Percentiles rank a stretch among this genome's conserved stretches.
Evolutionary conservation across 2,113 vertebrate species (phyloP).

Genomic region (Gnathonemus longibarbis): DNA sequence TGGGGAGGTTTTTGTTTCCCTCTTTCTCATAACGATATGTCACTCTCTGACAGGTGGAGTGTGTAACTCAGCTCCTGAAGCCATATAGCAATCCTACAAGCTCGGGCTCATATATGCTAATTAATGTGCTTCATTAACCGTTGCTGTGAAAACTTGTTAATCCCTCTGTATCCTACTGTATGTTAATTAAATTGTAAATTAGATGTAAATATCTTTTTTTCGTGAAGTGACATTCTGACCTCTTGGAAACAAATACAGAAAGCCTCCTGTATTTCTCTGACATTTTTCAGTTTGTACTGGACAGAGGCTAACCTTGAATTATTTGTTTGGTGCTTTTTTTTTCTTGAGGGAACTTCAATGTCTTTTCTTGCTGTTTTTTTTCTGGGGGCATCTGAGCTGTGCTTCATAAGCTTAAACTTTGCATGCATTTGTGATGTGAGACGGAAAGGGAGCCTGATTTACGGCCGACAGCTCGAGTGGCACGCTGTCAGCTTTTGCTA

Average conservation of each 20-base stretch:
- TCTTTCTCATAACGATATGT: not conserved
- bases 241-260: not conserved
- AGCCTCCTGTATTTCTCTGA: not conserved
- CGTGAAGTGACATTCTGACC: not conserved
- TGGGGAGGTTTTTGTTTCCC: not conserved
- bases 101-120: not conserved
- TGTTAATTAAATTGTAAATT: slow-evolving; percentile 10
- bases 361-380: not conserved
- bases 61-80: not conserved
- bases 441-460: slow-evolving; percentile 43
- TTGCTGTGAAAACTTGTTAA: not conserved
- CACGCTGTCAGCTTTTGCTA: slow-evolving; percentile 69
- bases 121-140: not conserved
- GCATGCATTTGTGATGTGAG: slow-evolving; percentile 69
- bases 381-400: not conserved
- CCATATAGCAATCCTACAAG: not conserved
- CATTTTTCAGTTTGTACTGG: not conserved
- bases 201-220: slow-evolving; percentile 2
- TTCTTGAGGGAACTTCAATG: not conserved
- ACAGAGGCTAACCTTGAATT: not conserved
- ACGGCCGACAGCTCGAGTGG: slow-evolving; percentile 61
- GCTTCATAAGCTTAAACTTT: slow-evolving; percentile 52
- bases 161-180: not conserved
- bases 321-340: not conserved
- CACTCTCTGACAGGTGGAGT: not conserved